Conservation (phyloP, 2,888 invertebrate species). For the Alsophila aescularia region DNA sequence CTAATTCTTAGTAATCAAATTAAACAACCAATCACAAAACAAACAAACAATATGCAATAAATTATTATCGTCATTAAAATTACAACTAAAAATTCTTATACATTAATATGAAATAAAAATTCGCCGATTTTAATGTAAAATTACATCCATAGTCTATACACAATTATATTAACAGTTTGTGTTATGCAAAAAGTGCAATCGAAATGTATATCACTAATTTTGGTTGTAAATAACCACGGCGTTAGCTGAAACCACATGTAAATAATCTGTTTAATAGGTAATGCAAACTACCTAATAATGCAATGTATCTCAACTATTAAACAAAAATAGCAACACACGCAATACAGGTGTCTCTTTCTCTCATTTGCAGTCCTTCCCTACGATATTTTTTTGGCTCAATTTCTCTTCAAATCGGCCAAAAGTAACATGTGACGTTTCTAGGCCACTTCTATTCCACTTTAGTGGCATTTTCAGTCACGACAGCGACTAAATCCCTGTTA, state of each 20-base stretch:
- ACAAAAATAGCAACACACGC: no score
- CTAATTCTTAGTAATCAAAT: slow-evolving; percentile 21
- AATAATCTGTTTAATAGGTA: no score
- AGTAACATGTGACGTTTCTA: no score
- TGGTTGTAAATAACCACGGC: slow-evolving; percentile 12
- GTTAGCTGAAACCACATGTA: slow-evolving; percentile 1
- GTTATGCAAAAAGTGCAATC: slow-evolving; percentile 80
- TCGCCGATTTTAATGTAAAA: slow-evolving; percentile 62
- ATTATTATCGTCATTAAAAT: slow-evolving; percentile 33
- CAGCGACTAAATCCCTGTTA: no score
- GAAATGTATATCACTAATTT: slow-evolving; percentile 53
- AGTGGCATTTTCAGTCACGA: no score
- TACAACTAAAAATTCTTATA: slow-evolving; percentile 36
- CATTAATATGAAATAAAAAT: slow-evolving; percentile 45
- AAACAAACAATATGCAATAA: slow-evolving; percentile 32
- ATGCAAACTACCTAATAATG: no score
- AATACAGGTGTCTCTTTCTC: no score
- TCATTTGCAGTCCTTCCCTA: no score
- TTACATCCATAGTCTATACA: slow-evolving; percentile 72
- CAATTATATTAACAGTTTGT: slow-evolving; percentile 77
- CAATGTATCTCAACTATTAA: no score
- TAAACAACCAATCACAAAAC: slow-evolving; percentile 22
- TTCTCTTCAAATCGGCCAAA: no score
- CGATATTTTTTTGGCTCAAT: no score
- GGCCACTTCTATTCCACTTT: no score